A percentile compares a stretch with the other conserved stretches of the same genome.
Evolutionary conservation across 2,888 invertebrate genomes (phyloP).

Genomic region (Mystacides longicornis): DNA sequence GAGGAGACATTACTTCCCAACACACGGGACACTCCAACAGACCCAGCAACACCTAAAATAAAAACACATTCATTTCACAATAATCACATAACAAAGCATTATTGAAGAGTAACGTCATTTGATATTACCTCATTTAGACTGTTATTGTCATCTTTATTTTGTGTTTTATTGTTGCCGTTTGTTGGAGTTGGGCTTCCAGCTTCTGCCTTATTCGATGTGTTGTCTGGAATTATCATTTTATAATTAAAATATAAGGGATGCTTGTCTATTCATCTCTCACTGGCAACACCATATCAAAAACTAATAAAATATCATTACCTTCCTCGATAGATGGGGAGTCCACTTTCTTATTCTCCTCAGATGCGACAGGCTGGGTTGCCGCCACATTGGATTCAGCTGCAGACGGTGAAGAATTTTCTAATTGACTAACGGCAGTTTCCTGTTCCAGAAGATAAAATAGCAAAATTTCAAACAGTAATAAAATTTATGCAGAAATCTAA

Average conservation of each 20-base stretch:
- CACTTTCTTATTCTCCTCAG: neutral
- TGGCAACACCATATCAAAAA: too few species aligned
- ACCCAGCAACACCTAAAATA: slow-evolving; percentile 37
- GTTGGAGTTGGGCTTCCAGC: neutral
- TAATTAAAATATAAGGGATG: too few species aligned
- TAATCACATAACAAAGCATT: neutral
- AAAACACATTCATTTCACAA: neutral
- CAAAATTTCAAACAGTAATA: too few species aligned
- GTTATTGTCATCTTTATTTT: neutral
- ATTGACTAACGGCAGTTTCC: neutral
- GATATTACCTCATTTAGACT: neutral
- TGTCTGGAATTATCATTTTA: too few species aligned
- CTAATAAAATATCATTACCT: neutral
- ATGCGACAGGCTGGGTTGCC: neutral
- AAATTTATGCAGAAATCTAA: too few species aligned
- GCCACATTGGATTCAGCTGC: neutral
- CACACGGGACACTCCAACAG: slow-evolving; percentile 57
- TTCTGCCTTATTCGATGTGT: too few species aligned
- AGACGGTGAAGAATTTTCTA: neutral
- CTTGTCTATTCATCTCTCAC: too few species aligned
- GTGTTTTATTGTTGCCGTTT: neutral
- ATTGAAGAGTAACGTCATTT: neutral
- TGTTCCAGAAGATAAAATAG: too few species aligned
- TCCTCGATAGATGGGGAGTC: neutral
- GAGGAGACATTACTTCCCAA: slow-evolving; percentile 55